Evolutionary conservation across 1,140 invertebrate species (phyloP), one percentile per base, ranked within the genome.

Genomic region (Ylistrum balloti): DNA sequence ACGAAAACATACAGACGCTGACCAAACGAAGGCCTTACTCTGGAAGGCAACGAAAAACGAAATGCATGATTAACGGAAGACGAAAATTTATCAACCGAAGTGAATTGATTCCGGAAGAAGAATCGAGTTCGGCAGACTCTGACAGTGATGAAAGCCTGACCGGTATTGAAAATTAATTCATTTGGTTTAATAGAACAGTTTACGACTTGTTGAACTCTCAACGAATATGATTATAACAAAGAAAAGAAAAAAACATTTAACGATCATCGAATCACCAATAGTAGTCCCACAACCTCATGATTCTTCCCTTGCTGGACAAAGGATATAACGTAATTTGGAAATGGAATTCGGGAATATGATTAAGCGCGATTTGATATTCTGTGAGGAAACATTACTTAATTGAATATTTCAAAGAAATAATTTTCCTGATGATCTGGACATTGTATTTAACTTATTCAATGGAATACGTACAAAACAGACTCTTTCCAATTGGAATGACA

Each of bases 1-100:
- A 91, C 32, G 45, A 90, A 33, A 91, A 88, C 45, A 92, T 93
- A 38, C 86, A 92, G 88, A 48, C 48, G 15, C 85, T 93, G 48
- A 35, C 88, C 28, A 91, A 88, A 41, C 56, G 56, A n/a, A 74
- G 28, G 28, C 22, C 22, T 7, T 28, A 38, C 20, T 88, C 38
- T 20, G 17, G 32, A 3, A 41, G 32, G 9, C 89, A 33, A 33
- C 20, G 3, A 56, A 28, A 20, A 48, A 17, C 17, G 17, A 22
- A 0, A 41, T 41, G 9, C 20, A 28, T 45, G 28, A 11, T 74
- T 11, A 74, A 74, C 56, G 56, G 56, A 9, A 22, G 56, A n/a
- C n/a, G n/a, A n/a, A 34, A 13, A 32, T 32, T 90, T 10, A 33
- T 90, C 38, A 56, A 86, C 20, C n/a, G 33, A 34, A 22, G 33